phyloP scores from a whole-genome alignment of 2,888 invertebrate species.

The Cremastinae sp. region DNA sequence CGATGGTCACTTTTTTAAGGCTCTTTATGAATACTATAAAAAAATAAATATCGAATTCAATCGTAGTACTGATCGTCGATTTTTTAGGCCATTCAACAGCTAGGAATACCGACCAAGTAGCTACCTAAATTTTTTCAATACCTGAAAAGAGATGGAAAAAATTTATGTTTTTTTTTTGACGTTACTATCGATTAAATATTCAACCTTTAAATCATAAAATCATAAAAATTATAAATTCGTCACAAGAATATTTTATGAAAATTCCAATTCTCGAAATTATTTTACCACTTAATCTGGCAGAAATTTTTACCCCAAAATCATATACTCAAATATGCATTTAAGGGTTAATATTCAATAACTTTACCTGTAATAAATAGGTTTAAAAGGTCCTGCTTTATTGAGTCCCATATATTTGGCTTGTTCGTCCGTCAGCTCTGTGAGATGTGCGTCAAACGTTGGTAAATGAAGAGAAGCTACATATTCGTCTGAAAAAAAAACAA shows the following conservation, averaged over 20 bases:
- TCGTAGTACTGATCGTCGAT: conserved; percentile 23
- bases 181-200: too few relatives aligned
- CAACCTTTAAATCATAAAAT: too few relatives aligned
- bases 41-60: conserved; percentile 10
- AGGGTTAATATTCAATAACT: too few relatives aligned
- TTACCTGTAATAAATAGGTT: conserved; percentile 98
- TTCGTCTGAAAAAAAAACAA: conserved; percentile 85
- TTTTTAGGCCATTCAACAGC: conserved; percentile 56
- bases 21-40: background rate
- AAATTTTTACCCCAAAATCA: too few relatives aligned
- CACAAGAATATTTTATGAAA: too few relatives aligned
- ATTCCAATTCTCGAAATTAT: too few relatives aligned
- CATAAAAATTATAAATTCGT: too few relatives aligned
- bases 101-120: conserved; percentile 41
- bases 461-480: conserved; percentile 98
- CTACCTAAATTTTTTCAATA: conserved; percentile 10
- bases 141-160: conserved; percentile 4
- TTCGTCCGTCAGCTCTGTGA: conserved; percentile 97
- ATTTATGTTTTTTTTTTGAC: background rate
- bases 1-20: background rate
- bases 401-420: conserved; percentile 98
- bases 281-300: too few relatives aligned
- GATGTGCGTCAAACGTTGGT: conserved; percentile 97
- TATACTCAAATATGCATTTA: too few relatives aligned
- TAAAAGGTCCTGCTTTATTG: conserved; percentile 98